These are phyloP conservation scores for Exephanes ischioxanthus DNA, from an alignment of 2,888 invertebrate genomes.

Conservation along the genomic window DNA sequence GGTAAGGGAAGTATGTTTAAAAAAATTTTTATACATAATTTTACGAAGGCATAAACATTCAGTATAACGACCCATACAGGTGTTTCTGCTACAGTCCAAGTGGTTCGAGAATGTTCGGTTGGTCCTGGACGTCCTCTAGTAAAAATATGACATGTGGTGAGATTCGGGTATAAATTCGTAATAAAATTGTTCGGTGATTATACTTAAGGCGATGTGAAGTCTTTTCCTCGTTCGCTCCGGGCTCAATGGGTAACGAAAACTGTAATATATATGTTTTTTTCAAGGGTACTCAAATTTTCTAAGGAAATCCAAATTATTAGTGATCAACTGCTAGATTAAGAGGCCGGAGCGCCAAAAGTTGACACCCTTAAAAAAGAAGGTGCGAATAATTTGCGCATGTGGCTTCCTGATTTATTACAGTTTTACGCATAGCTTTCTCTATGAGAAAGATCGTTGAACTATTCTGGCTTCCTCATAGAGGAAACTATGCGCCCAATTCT, in stretches of 20 bases:
- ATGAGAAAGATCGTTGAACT: too few relatives aligned
- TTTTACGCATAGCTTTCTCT: too few relatives aligned
- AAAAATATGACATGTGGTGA: constrained; percentile 89
- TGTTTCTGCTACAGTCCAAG: constrained; percentile 89
- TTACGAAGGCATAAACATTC: not conserved
- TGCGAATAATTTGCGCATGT: too few relatives aligned
- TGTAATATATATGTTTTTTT: not conserved
- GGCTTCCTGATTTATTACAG: too few relatives aligned
- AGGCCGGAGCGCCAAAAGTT: not conserved
- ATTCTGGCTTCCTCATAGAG: too few relatives aligned
- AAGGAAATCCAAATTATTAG: too few relatives aligned
- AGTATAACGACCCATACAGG: constrained; percentile 80
- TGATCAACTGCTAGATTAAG: not conserved
- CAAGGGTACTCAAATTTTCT: too few relatives aligned
- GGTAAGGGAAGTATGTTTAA: constrained; percentile 22
- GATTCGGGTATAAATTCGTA: constrained; percentile 65
- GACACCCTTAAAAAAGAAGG: not conserved
- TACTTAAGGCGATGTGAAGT: not conserved
- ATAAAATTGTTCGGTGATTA: too few relatives aligned
- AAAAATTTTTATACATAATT: not conserved
- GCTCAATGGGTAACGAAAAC: not conserved
- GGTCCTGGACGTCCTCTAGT: constrained; percentile 87
- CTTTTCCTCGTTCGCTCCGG: not conserved
- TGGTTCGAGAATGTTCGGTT: constrained; percentile 89
- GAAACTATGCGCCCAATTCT: too few relatives aligned